These are phyloP conservation scores for Oryzias sinensis DNA, from an alignment of 2,797 vertebrate species.

Conservation along the genomic window DNA sequence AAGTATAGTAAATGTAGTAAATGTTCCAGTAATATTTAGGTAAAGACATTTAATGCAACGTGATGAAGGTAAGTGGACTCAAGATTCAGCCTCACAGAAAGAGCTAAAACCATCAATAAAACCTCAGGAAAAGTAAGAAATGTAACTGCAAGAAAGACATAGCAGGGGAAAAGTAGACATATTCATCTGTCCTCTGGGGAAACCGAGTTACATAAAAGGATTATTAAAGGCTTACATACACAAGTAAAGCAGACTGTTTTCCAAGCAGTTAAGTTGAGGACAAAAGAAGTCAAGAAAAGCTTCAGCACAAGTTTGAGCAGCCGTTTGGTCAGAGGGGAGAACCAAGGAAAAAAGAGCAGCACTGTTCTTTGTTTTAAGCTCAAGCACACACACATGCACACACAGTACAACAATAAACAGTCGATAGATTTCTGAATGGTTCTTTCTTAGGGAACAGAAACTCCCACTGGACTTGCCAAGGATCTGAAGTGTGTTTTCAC, in stretches of 20 bases:
- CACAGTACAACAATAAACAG: conserved; percentile 64
- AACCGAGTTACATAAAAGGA: conserved; percentile 47
- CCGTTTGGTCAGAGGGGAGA: conserved; percentile 11
- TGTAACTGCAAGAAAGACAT: too few species aligned
- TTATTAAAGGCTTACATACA: conserved; percentile 23
- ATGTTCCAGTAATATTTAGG: too few species aligned
- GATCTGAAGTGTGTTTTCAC: conserved; percentile 24
- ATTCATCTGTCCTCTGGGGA: conserved; percentile 30
- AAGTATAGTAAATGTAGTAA: too few species aligned
- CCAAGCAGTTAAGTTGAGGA: conserved; percentile 30
- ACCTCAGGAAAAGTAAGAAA: too few species aligned
- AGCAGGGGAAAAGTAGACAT: conserved; percentile 6
- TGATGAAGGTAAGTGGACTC: too few species aligned
- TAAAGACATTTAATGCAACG: too few species aligned
- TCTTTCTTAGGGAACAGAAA: conserved; percentile 54
- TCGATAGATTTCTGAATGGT: conserved; percentile 70
- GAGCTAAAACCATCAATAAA: too few species aligned
- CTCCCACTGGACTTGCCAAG: conserved; percentile 67
- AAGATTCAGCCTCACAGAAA: too few species aligned
- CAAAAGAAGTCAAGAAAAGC: conserved; percentile 35
- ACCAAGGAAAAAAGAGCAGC: conserved; percentile 38
- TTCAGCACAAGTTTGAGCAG: conserved; percentile 11
- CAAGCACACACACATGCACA: conserved; percentile 30
- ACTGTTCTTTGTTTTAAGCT: conserved; percentile 64
- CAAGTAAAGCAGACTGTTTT: conserved; percentile 31